Base-by-base conservation (phyloP, 2,888 invertebrate species). In the Rhodophaea formosa region DNA sequence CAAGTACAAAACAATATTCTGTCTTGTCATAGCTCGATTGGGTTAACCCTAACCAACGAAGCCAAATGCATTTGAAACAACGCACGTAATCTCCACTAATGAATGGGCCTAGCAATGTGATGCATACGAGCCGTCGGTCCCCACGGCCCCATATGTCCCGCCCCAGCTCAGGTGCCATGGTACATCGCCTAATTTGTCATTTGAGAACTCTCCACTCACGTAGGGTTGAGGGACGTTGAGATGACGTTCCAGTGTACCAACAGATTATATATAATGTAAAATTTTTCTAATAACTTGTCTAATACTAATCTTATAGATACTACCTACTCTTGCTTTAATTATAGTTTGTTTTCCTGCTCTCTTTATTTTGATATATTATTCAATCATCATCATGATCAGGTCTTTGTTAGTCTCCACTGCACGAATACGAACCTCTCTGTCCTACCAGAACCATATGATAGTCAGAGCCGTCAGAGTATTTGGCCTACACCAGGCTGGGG, bases 151-250 rank as follows among this genome's bases (percentile, higher is more conserved):
- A 78, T 79, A 77, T 76, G 79, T 77, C 65, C 69, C 62, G 59
- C 64, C 67, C 67, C 66, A 70, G 67, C 80, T 79, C 84, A 85
- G 83, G 84, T 85, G 82, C 63, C 59, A 49, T 49, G 60, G 58
- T 54, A 59, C 65, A 64, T 67, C 57, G 67, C 62, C 75, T 80
- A 78, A 86, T 86, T 81, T 80, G 80, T 84, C 82, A 83, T 71
- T 67, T 63, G 72, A 75, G 75, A 77, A 71, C 68, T 64, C 62
- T 57, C 23, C 5, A 23, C 23, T 23, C 23, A n/a, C n/a, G 62
- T 62, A 64, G 51, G 35, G 49, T 49, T 49, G 32, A 49, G 49
- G 49, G 15, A 17, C 7, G 1, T 35, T 68, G 60, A 58, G 59
- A 56, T 57, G 57, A 46, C 56, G 54, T 44, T 56, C 44, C 35